Base-by-base conservation (phyloP, 2,113 vertebrate genomes). In the Arizona elegans region DNA sequence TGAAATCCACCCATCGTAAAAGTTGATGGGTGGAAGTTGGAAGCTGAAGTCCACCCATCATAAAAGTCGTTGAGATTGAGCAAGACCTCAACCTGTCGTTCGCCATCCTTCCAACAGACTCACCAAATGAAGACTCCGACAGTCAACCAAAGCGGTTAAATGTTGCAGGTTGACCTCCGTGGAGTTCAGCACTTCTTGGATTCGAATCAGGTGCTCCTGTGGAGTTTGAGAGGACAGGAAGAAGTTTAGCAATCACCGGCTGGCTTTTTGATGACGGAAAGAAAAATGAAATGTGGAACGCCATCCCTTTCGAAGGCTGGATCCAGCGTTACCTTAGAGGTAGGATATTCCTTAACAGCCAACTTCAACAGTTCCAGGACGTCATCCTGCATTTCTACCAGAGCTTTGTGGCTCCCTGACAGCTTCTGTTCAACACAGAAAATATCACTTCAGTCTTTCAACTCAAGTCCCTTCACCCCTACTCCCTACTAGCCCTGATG, bases 351-450 rank as follows among this genome's bases (percentile, higher is more conserved):
- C 95, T 96, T 96, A 43, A 98, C 96, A 3, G 98, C 97, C 2
- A 98, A 99, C 94, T 94, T 98, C 96, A 99, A 97, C 59, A 99
- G 98, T 59, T 99, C 98, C 0, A 94, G 95, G 94, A 99, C 98
- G 4, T 98, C 97, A 24, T 99, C 99, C 93, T 99, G 99, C 99
- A 99, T 99, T 97, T 99, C 99, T 93, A 99, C 99, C 95, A 99
- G 96, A 0, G 99, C 99, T 97, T 99, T 99, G 97, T 99, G 99
- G 96, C 99, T 98, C 93, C 98, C 98, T 0, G 99, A 99, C 97
- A 99, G 98, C 96, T 98, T 99, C 99, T 99, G 97, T 92, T 96
- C 93, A 93, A 97, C 90, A 97, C 26, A 96, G 95, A 96, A 47
- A 2, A 95, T 21, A 33, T 11, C 0, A 0, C 90, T 87, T 92